Percentiles rank a stretch among this genome's conserved stretches.
These are phyloP conservation scores for Panonychus citri DNA, from an alignment of 1,140 invertebrate genomes.

Conservation along the genomic window DNA sequence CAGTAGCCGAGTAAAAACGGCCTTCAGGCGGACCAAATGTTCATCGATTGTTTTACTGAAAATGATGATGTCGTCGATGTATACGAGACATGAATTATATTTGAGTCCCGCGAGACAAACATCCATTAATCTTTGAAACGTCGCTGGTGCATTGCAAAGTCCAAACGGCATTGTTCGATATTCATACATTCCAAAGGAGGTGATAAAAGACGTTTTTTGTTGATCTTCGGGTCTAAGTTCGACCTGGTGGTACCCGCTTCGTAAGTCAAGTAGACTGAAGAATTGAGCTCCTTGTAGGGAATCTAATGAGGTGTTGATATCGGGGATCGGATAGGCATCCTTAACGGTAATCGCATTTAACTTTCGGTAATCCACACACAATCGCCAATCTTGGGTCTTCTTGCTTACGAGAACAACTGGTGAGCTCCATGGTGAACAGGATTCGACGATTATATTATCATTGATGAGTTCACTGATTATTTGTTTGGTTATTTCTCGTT, in stretches of 20 bases:
- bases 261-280: slow-evolving; percentile 19
- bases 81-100: slow-evolving; percentile 10
- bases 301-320: background rate
- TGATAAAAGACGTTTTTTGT: slow-evolving; percentile 5
- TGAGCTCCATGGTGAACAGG: background rate
- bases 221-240: slow-evolving; percentile 15
- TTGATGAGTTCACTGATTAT: background rate
- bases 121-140: slow-evolving; percentile 16
- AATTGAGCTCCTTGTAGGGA: background rate
- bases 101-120: slow-evolving; percentile 4
- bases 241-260: slow-evolving; percentile 26
- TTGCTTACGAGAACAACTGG: background rate
- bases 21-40: slow-evolving; percentile 11
- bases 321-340: background rate
- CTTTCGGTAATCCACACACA: background rate
- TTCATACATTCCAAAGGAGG: slow-evolving; percentile 8
- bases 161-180: slow-evolving; percentile 14
- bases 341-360: background rate
- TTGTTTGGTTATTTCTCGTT: background rate
- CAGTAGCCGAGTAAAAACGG: slow-evolving; percentile 14
- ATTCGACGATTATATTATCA: background rate
- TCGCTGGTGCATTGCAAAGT: slow-evolving; percentile 13
- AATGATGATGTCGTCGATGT: slow-evolving; percentile 17
- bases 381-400: background rate
- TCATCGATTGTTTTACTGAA: slow-evolving; percentile 13